phyloP scores from a whole-genome alignment of 2,888 invertebrate species.

The Nezara viridula region DNA sequence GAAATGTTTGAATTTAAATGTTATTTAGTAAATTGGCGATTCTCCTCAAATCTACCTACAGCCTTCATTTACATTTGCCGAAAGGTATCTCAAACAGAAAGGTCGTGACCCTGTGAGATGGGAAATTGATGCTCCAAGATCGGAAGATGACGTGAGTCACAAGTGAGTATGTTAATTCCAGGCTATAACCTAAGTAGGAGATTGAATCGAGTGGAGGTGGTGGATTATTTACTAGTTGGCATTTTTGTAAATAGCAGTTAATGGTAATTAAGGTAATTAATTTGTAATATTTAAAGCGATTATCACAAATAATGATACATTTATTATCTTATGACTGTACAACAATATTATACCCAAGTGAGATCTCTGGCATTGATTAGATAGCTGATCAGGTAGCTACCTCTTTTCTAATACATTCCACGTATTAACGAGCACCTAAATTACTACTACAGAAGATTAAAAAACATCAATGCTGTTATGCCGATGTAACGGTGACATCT shows the following conservation, averaged over 20 bases:
- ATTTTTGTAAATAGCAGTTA: not conserved
- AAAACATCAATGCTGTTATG: too few relatives aligned
- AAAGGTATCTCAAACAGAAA: not conserved
- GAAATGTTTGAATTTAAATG: too few relatives aligned
- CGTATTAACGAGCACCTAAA: too few relatives aligned
- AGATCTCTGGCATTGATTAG: too few relatives aligned
- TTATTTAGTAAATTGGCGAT: too few relatives aligned
- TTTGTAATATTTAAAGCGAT: too few relatives aligned
- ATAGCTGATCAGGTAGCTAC: too few relatives aligned
- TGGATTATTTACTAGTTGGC: not conserved
- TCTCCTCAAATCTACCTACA: not conserved
- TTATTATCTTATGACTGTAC: not conserved
- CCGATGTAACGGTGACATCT: too few relatives aligned
- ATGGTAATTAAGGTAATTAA: not conserved
- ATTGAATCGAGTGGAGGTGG: not conserved
- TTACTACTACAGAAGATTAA: too few relatives aligned
- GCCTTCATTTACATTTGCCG: not conserved
- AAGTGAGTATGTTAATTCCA: slow-evolving; percentile 14
- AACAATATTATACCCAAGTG: too few relatives aligned
- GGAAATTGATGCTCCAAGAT: not conserved
- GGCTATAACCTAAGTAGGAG: not conserved
- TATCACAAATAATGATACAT: not conserved
- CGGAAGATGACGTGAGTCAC: not conserved
- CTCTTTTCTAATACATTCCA: too few relatives aligned
- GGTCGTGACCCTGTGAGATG: slow-evolving; percentile 3